phyloP scores from a whole-genome alignment of 37 sponge, comb jelly and placozoan genomes.

The Halisarca cf. caerulea region DNA sequence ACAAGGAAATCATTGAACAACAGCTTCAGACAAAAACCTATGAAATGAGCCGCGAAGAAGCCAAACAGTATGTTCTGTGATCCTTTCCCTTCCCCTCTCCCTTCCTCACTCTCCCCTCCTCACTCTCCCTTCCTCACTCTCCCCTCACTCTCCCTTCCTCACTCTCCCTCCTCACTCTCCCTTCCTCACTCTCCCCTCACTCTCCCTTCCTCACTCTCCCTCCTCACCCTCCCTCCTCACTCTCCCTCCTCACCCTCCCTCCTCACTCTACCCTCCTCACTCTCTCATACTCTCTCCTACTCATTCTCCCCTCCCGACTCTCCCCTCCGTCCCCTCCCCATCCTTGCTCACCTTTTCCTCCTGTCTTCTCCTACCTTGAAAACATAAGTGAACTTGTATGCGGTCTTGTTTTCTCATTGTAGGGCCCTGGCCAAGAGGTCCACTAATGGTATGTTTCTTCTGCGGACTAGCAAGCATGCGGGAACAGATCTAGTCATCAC shows the following conservation, averaged over 20 bases:
- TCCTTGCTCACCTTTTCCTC: not conserved
- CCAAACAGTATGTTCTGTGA: not conserved
- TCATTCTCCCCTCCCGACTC: not conserved
- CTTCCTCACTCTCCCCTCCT: no score
- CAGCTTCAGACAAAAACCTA: conserved; percentile 20
- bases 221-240: no score
- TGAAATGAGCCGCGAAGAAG: conserved; percentile 8
- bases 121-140: no score
- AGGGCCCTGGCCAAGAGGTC: conserved; percentile 33
- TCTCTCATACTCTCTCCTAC: no score
- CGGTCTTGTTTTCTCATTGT: not conserved
- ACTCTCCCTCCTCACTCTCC: no score
- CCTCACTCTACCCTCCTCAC: no score
- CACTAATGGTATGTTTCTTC: conserved; percentile 60
- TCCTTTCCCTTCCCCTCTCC: no score
- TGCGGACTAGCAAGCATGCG: conserved; percentile 57
- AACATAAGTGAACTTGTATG: not conserved
- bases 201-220: no score
- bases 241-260: not conserved
- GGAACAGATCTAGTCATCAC: conserved; percentile 65
- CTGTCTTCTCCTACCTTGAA: not conserved
- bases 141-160: no score
- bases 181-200: no score
- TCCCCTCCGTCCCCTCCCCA: not conserved
- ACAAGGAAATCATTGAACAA: conserved; percentile 24